These are phyloP conservation scores for Steatornis caripensis DNA, from an alignment of 2,113 vertebrate species.

Conservation along the genomic window DNA sequence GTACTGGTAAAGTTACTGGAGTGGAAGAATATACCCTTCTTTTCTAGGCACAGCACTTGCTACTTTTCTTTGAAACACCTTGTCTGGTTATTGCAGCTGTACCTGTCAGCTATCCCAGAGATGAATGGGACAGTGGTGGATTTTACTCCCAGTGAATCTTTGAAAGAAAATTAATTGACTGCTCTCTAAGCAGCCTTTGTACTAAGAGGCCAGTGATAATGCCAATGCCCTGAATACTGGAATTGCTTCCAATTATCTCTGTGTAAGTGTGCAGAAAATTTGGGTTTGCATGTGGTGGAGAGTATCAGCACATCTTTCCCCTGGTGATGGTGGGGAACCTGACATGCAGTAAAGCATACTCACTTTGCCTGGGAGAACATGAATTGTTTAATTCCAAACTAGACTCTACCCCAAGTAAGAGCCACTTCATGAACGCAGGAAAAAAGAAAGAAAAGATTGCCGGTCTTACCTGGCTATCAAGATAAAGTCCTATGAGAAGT, in stretches of 20 bases:
- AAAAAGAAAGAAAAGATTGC: neutral
- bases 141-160: neutral
- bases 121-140: neutral
- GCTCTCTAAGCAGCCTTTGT: neutral
- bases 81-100: neutral
- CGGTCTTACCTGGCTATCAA: neutral
- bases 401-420: neutral
- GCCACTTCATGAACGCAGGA: no score
- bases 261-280: neutral
- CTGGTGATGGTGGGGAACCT: neutral
- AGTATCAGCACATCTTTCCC: neutral
- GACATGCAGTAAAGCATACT: neutral
- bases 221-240: neutral
- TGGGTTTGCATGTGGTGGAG: neutral
- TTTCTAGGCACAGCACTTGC: neutral
- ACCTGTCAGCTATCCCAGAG: neutral
- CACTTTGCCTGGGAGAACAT: neutral
- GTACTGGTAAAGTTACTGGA: neutral
- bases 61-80: neutral
- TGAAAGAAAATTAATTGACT: neutral
- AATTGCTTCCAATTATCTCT: neutral
- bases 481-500: neutral
- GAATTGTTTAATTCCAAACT: neutral
- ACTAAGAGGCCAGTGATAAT: neutral
- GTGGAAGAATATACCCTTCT: neutral